Evolutionary conservation across 1,140 invertebrate species (phyloP).

Genomic region (Drosophila athabasca): DNA sequence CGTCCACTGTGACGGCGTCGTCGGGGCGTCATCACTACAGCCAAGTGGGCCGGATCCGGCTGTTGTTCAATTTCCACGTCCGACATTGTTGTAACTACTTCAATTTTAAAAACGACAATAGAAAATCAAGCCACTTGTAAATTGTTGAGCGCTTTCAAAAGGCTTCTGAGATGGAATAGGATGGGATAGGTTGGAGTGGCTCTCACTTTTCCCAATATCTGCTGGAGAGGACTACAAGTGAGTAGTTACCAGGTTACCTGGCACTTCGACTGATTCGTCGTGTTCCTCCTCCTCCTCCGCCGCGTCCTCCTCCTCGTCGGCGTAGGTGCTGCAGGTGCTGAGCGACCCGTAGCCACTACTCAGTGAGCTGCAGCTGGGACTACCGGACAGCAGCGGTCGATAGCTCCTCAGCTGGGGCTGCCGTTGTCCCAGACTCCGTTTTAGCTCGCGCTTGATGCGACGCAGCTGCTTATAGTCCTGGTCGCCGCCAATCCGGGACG

Average conservation of each 20-base stretch:
- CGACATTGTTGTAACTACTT: constrained; percentile 44
- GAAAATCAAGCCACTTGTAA: constrained; percentile 20
- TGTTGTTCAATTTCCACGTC: constrained; percentile 58
- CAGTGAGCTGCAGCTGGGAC: constrained; percentile 52
- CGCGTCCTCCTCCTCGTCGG: constrained; percentile 23
- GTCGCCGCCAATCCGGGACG: constrained; percentile 11
- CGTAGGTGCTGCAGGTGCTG: constrained; percentile 20
- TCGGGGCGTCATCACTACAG: constrained; percentile 16
- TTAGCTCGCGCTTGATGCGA: constrained; percentile 66
- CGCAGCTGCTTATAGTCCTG: constrained; percentile 66
- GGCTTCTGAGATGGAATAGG: not conserved
- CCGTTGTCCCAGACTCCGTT: constrained; percentile 66
- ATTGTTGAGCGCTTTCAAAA: not conserved
- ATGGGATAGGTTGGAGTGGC: too few species aligned
- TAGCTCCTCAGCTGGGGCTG: constrained; percentile 51
- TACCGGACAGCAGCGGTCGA: constrained; percentile 21
- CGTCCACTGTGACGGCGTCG: constrained; percentile 27
- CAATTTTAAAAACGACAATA: constrained; percentile 25
- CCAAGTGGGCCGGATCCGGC: constrained; percentile 4
- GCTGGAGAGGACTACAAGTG: constrained; percentile 29
- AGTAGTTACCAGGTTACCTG: constrained; percentile 32
- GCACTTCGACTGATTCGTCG: not conserved
- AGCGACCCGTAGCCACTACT: constrained; percentile 67
- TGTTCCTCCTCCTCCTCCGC: not conserved
- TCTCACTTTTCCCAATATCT: too few species aligned